Conservation (phyloP, 1,140 invertebrate species). For the Orchestia grillus region DNA sequence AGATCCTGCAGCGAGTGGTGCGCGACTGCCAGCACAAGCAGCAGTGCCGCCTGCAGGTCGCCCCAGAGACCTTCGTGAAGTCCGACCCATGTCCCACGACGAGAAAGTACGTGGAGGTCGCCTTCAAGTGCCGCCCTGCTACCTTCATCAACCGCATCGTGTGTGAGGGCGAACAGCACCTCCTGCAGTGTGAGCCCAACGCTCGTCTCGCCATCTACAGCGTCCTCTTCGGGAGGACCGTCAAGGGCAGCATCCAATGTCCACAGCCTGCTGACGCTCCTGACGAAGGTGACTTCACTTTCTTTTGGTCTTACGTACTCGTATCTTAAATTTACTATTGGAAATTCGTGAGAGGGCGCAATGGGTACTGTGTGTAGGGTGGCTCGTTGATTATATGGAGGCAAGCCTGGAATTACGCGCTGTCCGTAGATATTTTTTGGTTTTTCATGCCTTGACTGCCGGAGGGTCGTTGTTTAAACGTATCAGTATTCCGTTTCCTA, state of each 20-base stretch:
- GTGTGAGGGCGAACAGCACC: conserved; percentile 72
- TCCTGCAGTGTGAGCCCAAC: conserved; percentile 71
- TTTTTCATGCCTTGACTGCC: no score
- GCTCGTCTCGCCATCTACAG: conserved; percentile 90
- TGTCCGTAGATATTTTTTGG: no score
- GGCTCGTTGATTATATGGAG: no score
- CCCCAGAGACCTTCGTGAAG: conserved; percentile 81
- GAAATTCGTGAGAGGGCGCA: no score
- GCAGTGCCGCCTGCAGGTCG: conserved; percentile 88
- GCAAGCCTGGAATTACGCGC: no score
- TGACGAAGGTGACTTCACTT: conserved; percentile 81
- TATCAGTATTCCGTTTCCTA: no score
- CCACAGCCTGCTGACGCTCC: conserved; percentile 86
- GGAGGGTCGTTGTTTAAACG: no score
- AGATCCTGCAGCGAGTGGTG: conserved; percentile 91
- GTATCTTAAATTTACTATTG: no score
- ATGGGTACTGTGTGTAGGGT: no score
- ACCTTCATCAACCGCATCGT: conserved; percentile 70
- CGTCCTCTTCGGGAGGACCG: conserved; percentile 88
- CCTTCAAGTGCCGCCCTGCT: conserved; percentile 92
- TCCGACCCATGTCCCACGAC: conserved; percentile 87
- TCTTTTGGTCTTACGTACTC: neutral
- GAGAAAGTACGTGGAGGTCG: conserved; percentile 90
- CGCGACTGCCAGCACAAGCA: conserved; percentile 91
- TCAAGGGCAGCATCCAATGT: conserved; percentile 89